phyloP scores from a whole-genome alignment of 1,140 invertebrate species.

The Meloidogyne chitwoodi region DNA sequence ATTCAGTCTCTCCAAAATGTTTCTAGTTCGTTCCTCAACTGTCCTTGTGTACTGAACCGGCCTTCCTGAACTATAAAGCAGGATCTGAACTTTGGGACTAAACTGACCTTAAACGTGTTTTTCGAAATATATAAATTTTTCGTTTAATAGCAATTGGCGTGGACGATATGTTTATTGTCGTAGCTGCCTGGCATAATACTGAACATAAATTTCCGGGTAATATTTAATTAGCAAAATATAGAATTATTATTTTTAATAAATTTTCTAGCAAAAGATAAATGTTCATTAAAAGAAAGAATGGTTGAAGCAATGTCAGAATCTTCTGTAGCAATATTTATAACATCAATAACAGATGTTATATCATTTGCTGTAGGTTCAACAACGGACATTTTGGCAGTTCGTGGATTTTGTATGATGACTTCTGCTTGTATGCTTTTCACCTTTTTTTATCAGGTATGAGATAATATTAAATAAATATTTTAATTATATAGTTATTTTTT shows the following conservation, averaged over 20 bases:
- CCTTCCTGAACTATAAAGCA: too few species aligned
- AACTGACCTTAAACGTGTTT: too few species aligned
- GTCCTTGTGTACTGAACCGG: too few species aligned
- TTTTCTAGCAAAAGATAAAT: conserved; percentile 30
- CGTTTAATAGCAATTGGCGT: conserved; percentile 63
- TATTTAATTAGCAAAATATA: background rate
- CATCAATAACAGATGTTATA: conserved; percentile 57
- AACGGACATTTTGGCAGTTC: conserved; percentile 59
- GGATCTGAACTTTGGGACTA: too few species aligned
- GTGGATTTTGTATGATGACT: conserved; percentile 60
- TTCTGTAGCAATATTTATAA: conserved; percentile 60
- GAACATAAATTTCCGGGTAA: conserved; percentile 52
- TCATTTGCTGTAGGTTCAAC: conserved; percentile 54
- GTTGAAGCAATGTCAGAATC: conserved; percentile 54
- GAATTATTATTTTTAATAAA: background rate
- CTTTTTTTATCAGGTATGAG: conserved; percentile 59
- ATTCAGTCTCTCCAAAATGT: too few species aligned
- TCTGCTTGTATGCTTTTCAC: conserved; percentile 59
- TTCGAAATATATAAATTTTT: background rate
- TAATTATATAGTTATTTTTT: too few species aligned
- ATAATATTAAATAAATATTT: too few species aligned
- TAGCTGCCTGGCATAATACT: conserved; percentile 61
- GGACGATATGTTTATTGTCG: conserved; percentile 65
- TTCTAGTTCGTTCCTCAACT: too few species aligned
- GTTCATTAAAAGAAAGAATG: conserved; percentile 54